Conservation (phyloP, 1,140 invertebrate species). For the Brachionus koreanus region DNA sequence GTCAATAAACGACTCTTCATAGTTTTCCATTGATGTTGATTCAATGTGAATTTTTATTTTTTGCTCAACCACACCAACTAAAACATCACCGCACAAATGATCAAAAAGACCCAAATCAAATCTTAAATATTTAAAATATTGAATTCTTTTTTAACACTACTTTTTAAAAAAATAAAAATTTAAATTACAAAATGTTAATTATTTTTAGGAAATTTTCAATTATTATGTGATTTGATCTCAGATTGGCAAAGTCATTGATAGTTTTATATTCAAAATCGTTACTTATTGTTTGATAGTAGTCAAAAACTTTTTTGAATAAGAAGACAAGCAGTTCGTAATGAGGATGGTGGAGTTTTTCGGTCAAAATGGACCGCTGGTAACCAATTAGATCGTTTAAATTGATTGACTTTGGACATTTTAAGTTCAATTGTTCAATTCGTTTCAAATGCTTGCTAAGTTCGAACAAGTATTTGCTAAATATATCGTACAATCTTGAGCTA, state of each 20-base stretch:
- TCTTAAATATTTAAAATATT: not conserved
- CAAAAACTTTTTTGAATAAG: constrained; percentile 26
- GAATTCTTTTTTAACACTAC: not conserved
- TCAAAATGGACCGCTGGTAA: constrained; percentile 29
- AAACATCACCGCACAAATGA: constrained; percentile 37
- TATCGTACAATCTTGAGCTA: not conserved
- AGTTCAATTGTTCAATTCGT: not conserved
- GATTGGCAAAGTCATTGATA: not conserved
- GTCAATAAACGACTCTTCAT: constrained; percentile 72
- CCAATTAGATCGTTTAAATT: not conserved
- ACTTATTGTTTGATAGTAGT: constrained; percentile 10
- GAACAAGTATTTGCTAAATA: constrained; percentile 4
- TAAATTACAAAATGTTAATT: constrained; percentile 15
- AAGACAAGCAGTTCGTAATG: constrained; percentile 13
- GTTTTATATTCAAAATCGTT: not conserved
- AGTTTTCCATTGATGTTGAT: constrained; percentile 73
- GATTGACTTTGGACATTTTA: not conserved
- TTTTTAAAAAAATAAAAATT: not conserved
- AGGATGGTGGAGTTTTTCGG: not conserved
- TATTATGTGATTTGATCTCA: not conserved
- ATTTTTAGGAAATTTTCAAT: constrained; percentile 15
- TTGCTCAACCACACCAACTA: constrained; percentile 12
- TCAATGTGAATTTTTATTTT: constrained; percentile 75
- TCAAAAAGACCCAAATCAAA: constrained; percentile 29
- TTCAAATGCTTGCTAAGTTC: not conserved